Conservation (phyloP, 1,140 invertebrate genomes). For the Bombus difficillimus region DNA sequence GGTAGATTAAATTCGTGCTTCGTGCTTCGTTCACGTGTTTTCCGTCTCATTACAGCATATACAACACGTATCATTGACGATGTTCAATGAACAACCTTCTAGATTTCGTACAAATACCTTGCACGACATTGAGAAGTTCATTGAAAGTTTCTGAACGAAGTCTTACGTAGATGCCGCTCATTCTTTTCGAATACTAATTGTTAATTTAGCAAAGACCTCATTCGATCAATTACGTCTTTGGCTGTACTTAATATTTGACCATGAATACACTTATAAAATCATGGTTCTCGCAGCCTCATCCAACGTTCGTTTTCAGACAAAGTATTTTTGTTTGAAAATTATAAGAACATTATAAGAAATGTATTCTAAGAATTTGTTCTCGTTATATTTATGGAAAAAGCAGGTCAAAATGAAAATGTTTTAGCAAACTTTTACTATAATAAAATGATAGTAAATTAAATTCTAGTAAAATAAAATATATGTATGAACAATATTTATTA, state of each 20-base stretch:
- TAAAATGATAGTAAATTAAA: no score
- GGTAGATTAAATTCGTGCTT: slow-evolving; percentile 21
- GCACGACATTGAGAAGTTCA: slow-evolving; percentile 27
- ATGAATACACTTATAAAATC: neutral
- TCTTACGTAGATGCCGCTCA: neutral
- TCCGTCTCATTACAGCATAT: neutral
- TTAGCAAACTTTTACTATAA: no score
- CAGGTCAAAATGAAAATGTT: no score
- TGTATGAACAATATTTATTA: no score
- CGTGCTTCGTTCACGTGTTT: neutral
- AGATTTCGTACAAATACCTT: neutral
- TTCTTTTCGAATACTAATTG: slow-evolving; percentile 38
- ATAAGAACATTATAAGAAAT: neutral
- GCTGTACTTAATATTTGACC: no score
- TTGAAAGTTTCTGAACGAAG: slow-evolving; percentile 30
- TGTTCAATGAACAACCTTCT: slow-evolving; percentile 34
- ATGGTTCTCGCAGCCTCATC: neutral
- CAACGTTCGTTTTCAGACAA: neutral
- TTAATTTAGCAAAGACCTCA: neutral
- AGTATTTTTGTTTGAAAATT: neutral
- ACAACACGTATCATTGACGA: slow-evolving; percentile 6
- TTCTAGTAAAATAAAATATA: no score
- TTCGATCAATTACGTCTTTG: neutral
- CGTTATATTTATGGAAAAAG: no score
- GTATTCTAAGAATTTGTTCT: neutral